phyloP scores from a whole-genome alignment of 35 echinoderm and acorn worm species.

The Strongylocentrotus purpuratus region DNA sequence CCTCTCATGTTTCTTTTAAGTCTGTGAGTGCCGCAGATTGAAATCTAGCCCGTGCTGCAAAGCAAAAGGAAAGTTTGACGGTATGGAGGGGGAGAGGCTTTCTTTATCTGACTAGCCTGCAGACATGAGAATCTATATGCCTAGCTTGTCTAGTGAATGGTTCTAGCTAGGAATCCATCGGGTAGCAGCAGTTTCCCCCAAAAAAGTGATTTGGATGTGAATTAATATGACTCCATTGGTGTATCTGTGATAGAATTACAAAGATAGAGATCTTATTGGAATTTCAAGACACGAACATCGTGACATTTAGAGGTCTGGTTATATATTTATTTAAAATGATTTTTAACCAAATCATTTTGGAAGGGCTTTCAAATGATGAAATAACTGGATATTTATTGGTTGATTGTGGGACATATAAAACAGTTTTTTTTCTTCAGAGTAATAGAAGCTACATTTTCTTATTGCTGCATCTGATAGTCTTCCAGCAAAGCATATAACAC shows the following conservation, averaged over 20 bases:
- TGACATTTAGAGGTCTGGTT: not conserved
- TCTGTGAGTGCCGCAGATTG: not conserved
- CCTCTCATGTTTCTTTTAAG: conserved; percentile 12
- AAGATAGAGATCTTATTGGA: not conserved
- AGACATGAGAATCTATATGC: not conserved
- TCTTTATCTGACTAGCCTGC: not conserved
- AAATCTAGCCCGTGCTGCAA: not conserved
- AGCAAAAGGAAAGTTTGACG: not conserved
- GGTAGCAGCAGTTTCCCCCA: not conserved
- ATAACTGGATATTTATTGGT: too few species aligned
- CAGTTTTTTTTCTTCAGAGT: too few species aligned
- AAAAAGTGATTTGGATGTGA: not conserved
- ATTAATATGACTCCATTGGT: not conserved
- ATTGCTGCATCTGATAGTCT: too few species aligned
- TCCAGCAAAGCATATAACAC: too few species aligned
- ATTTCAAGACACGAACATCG: not conserved
- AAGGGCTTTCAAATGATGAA: too few species aligned
- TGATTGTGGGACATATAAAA: too few species aligned
- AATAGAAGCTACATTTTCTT: too few species aligned
- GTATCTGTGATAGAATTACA: not conserved
- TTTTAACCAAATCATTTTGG: too few species aligned
- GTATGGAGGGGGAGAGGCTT: not conserved
- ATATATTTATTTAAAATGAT: too few species aligned
- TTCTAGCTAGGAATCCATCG: not conserved
- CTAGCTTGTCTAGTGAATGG: not conserved